phyloP scores from a whole-genome alignment of 2,888 invertebrate genomes.

The Cataglyphis albicans region DNA sequence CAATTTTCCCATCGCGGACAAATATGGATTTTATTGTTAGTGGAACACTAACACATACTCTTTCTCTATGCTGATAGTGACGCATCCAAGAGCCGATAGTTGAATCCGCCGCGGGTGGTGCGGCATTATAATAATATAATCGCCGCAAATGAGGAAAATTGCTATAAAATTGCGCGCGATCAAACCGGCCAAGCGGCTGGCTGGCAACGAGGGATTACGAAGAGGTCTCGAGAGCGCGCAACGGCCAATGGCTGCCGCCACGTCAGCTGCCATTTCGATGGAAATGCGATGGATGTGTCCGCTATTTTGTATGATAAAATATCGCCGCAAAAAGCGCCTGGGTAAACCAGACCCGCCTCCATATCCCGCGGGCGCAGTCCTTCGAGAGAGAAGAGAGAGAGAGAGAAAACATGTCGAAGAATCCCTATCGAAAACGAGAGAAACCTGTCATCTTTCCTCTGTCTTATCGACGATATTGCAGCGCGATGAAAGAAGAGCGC shows the following conservation, averaged over 20 bases:
- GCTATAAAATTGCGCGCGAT: conserved; percentile 85
- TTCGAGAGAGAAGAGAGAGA: conserved; percentile 12
- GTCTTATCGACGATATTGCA: not conserved
- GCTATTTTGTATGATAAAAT: conserved; percentile 84
- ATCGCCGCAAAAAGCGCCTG: conserved; percentile 77
- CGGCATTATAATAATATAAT: conserved; percentile 81
- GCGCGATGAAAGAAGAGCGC: not conserved
- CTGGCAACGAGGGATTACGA: conserved; percentile 63
- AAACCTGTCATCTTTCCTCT: conserved; percentile 17
- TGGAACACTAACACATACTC: conserved; percentile 2
- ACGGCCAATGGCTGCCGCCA: conserved; percentile 79
- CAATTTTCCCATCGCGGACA: not conserved
- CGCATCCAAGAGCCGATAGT: conserved; percentile 35
- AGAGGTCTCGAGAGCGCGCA: conserved; percentile 59
- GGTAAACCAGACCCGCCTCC: conserved; percentile 58
- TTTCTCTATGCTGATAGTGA: not conserved
- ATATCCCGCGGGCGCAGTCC: conserved; percentile 55
- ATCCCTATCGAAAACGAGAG: conserved; percentile 34
- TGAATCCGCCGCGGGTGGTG: conserved; percentile 64
- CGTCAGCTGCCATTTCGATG: conserved; percentile 84
- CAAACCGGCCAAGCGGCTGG: conserved; percentile 71
- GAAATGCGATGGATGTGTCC: conserved; percentile 84
- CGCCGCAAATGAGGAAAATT: conserved; percentile 84
- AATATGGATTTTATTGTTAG: conserved; percentile 3
- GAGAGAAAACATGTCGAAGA: conserved; percentile 25